Evolutionary conservation across 2,888 invertebrate species (phyloP), one percentile per base, ranked within the genome.

Genomic region (Oscheius myriophilus): DNA sequence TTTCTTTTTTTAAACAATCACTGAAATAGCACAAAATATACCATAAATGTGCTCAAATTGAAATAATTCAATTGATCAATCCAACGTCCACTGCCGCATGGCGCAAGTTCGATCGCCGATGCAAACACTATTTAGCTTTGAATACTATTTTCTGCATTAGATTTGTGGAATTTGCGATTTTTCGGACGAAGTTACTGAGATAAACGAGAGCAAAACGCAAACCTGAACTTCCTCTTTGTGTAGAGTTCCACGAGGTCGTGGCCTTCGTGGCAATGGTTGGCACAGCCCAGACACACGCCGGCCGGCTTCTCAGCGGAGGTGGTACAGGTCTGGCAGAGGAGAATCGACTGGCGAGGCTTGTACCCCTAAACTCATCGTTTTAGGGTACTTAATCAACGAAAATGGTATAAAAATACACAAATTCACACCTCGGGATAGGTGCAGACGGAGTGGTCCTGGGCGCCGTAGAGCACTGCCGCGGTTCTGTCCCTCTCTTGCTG

Each of bases 181-280:
- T n/a, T n/a, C n/a, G n/a, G n/a, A n/a, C n/a, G n/a, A n/a, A n/a
- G n/a, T n/a, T n/a, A n/a, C n/a, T n/a, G n/a, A n/a, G 18, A 51
- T 25, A 49, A 39, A 41, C 12, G 39, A 42, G 39, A 39, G 96
- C 97, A 88, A n/a, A n/a, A n/a, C n/a, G 97, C 97, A 88, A 97
- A 98, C 54, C 93, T 91, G 86, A 96, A 96, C 87, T 93, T 87
- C 87, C 90, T 84, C 87, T 97, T 98, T 0, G 97, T 98, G 87
- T 97, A 98, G 21, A 99, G 89, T 87, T 98, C 97, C 59, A 95
- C 89, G 0, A 98, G 90, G 46, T 96, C 93, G 88, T 98, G 98
- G 62, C 93, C 93, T 85, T 95, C 95, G 86, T 99, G 98, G 84
- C 98, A 98, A 71, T 91, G 91, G 76, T 93, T 92, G 84, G 93